A percentile compares a stretch with the other conserved stretches of the same genome.
These are phyloP conservation scores for Hydropsyche betteni DNA, from an alignment of 2,888 invertebrate species.

Conservation along the genomic window DNA sequence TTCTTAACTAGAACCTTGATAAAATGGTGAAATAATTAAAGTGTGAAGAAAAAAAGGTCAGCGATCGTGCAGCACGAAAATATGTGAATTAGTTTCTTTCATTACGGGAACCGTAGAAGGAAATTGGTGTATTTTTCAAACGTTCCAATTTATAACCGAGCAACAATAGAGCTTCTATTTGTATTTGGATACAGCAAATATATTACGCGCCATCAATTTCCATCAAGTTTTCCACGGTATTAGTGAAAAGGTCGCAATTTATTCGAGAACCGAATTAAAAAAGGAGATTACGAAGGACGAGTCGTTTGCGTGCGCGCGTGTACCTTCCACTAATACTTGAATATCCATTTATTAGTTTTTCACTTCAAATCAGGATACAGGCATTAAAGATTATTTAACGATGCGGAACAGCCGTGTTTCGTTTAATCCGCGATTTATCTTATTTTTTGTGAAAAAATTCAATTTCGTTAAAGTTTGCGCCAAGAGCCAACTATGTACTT, in stretches of 20 bases:
- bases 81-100: constrained; percentile 6
- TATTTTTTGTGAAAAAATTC: too few relatives aligned
- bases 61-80: constrained; percentile 14
- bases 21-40: not conserved
- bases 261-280: constrained; percentile 28
- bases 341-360: not conserved
- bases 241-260: constrained; percentile 30
- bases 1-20: too few relatives aligned
- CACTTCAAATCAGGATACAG: too few relatives aligned
- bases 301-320: constrained; percentile 10
- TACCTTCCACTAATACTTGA: constrained; percentile 1
- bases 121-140: constrained; percentile 32
- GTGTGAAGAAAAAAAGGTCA: not conserved
- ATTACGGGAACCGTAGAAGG: constrained; percentile 18
- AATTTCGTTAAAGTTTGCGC: constrained; percentile 4
- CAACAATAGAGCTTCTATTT: constrained; percentile 23
- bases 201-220: constrained; percentile 30
- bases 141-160: constrained; percentile 25
- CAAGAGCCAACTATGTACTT: constrained; percentile 37
- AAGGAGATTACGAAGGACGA: constrained; percentile 22
- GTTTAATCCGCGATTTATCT: too few relatives aligned
- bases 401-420: too few relatives aligned
- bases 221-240: constrained; percentile 29
- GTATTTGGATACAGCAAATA: constrained; percentile 29
- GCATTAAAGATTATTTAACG: too few relatives aligned